These are phyloP conservation scores for Eonycteris spelaea DNA, from an alignment of 2,113 vertebrate species.

Conservation along the genomic window DNA sequence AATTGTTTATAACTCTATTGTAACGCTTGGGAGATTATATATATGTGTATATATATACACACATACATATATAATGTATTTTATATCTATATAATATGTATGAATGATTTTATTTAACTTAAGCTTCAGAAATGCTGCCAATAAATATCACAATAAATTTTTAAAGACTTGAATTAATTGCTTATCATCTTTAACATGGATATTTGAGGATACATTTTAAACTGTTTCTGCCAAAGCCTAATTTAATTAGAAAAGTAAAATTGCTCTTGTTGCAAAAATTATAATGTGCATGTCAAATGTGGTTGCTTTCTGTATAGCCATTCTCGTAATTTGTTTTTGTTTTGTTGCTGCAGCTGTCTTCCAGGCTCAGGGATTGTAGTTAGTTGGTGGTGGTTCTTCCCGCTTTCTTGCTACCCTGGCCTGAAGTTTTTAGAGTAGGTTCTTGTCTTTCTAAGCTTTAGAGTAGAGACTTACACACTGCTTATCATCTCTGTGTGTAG, in stretches of 20 bases:
- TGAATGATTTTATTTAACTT: not conserved
- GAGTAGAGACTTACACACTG: not conserved
- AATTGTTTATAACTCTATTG: not conserved
- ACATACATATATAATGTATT: too few relatives aligned
- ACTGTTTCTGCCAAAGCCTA: not conserved
- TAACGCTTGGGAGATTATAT: not conserved
- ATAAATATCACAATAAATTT: not conserved
- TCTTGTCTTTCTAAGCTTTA: not conserved
- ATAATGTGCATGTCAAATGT: not conserved
- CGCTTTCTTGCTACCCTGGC: not conserved
- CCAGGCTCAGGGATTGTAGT: not conserved
- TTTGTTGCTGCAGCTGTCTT: not conserved
- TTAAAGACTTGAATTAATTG: not conserved
- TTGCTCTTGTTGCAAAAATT: constrained; percentile 13
- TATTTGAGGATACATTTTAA: not conserved
- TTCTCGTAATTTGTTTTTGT: not conserved
- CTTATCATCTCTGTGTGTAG: not conserved
- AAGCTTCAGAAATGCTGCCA: not conserved
- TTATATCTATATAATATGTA: too few relatives aligned
- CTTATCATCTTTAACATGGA: not conserved
- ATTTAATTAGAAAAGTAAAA: constrained; percentile 14
- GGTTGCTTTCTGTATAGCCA: not conserved
- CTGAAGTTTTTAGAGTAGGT: not conserved
- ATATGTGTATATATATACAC: not conserved
- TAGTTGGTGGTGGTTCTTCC: not conserved